Conservation (phyloP, 2,113 vertebrate species). For the Baryphthengus martii region DNA sequence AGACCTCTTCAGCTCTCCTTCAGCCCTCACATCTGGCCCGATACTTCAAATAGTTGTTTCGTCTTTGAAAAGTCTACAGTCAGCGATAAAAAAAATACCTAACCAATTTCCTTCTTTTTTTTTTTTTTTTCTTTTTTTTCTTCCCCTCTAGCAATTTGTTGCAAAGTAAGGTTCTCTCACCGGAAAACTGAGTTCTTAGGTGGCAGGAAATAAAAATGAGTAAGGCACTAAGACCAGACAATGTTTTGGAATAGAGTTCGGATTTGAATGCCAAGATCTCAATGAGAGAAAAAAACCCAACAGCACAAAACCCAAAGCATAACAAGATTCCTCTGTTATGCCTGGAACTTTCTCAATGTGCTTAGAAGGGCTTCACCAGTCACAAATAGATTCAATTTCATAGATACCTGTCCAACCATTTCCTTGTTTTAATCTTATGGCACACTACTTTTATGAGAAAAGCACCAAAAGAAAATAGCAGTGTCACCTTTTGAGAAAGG, state of each 20-base stretch:
- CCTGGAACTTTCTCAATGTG: conserved; percentile 10
- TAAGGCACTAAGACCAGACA: not conserved
- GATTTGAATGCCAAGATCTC: not conserved
- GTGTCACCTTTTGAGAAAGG: not conserved
- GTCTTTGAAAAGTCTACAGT: not conserved
- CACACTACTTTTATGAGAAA: not conserved
- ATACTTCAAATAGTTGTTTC: not conserved
- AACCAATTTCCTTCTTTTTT: too few species aligned
- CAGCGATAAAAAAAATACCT: not conserved
- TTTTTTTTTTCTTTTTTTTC: too few species aligned
- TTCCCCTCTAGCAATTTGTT: not conserved
- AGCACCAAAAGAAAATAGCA: not conserved
- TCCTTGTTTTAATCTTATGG: not conserved
- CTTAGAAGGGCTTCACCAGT: not conserved
- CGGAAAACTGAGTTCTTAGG: not conserved
- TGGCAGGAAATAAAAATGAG: not conserved
- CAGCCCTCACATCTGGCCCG: not conserved
- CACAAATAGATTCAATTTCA: not conserved
- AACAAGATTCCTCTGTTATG: conserved; percentile 3
- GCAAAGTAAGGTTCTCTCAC: not conserved
- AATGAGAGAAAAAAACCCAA: not conserved
- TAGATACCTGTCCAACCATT: not conserved
- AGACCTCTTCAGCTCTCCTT: conserved; percentile 8
- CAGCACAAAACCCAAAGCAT: not conserved
- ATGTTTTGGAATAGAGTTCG: not conserved